A percentile compares a stretch with the other conserved stretches of the same genome.
Evolutionary conservation across 1,140 invertebrate species (phyloP).

Genomic region (Aphaenogaster rudis): DNA sequence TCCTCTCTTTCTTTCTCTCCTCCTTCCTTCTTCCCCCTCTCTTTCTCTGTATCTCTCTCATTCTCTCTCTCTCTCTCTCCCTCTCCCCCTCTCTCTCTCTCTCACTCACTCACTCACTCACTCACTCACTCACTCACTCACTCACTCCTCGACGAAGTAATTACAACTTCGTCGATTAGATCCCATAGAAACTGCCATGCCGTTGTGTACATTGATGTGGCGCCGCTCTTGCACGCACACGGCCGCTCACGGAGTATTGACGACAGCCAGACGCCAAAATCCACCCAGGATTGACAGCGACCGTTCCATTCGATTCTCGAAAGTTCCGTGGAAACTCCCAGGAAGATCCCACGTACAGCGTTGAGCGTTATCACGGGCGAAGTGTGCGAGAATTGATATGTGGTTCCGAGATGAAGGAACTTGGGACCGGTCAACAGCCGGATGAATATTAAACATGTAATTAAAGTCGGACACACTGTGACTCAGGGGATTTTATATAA

Average conservation of each 20-base stretch:
- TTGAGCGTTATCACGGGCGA: not conserved
- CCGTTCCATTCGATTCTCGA: slow-evolving; percentile 57
- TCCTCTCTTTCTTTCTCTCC: not conserved
- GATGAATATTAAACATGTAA: slow-evolving; percentile 43
- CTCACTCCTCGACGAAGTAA: slow-evolving; percentile 76
- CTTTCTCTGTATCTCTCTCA: not conserved
- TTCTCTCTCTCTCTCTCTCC: slow-evolving; percentile 8
- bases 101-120: slow-evolving; percentile 42
- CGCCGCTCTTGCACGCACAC: slow-evolving; percentile 41
- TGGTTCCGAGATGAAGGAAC: slow-evolving; percentile 27
- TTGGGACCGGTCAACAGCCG: slow-evolving; percentile 20
- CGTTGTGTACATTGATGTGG: slow-evolving; percentile 62
- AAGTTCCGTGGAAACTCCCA: slow-evolving; percentile 53
- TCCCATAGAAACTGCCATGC: slow-evolving; percentile 71
- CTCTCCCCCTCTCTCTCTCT: slow-evolving; percentile 20
- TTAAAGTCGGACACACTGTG: slow-evolving; percentile 24
- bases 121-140: slow-evolving; percentile 15
- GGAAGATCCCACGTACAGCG: slow-evolving; percentile 30
- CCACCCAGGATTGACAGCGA: slow-evolving; percentile 66
- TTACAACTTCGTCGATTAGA: slow-evolving; percentile 82
- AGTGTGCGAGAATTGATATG: slow-evolving; percentile 34
- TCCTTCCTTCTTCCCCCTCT: not conserved
- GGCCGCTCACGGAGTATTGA: slow-evolving; percentile 42
- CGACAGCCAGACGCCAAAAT: slow-evolving; percentile 69
- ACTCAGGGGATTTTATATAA: slow-evolving; percentile 27